phyloP scores from a whole-genome alignment of 2,113 vertebrate genomes.

The Gallinago jamesoni region DNA sequence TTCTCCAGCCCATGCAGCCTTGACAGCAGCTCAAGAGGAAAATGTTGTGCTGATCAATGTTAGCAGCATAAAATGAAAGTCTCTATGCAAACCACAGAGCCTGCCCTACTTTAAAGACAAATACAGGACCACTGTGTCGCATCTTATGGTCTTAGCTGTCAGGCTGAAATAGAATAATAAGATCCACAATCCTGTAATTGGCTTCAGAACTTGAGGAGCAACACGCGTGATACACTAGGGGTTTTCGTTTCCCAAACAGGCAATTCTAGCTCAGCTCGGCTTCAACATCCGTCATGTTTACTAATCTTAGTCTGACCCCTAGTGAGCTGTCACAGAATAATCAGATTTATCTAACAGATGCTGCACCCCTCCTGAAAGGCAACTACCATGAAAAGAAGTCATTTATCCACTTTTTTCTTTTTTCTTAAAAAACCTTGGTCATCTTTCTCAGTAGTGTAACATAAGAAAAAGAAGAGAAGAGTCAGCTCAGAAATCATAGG shows the following conservation, averaged over 20 bases:
- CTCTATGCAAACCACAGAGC: not conserved
- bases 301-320: constrained; percentile 63
- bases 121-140: not conserved
- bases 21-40: not conserved
- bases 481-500: not conserved
- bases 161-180: not conserved
- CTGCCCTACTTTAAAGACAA: not conserved
- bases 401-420: not conserved
- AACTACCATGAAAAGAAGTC: not conserved
- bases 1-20: not conserved
- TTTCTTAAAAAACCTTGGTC: not conserved
- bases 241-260: not conserved
- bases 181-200: not conserved
- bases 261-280: rapidly evolving
- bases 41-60: not conserved
- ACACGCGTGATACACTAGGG: not conserved
- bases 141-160: not conserved
- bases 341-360: not conserved
- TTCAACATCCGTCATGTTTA: not conserved
- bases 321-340: constrained; percentile 52
- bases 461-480: not conserved
- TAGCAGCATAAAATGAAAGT: not conserved
- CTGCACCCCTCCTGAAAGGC: not conserved
- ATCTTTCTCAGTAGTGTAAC: not conserved
- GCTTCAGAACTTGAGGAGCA: not conserved